Conservation (phyloP, 1,140 invertebrate species). For the Drosophila nigromelanica region DNA sequence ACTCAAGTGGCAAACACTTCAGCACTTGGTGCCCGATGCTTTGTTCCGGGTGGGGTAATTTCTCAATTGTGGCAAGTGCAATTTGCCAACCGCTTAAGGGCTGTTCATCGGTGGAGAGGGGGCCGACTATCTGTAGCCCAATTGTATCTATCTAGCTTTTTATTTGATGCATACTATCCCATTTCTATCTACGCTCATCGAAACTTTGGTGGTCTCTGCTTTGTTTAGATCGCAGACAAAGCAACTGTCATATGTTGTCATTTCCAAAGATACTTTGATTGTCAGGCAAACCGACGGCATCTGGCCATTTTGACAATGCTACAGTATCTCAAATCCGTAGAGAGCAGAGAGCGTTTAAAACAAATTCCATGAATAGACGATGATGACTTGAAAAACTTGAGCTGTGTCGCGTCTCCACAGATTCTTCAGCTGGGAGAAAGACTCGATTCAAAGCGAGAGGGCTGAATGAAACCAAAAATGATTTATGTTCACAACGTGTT, state of each 20-base stretch:
- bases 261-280: constrained; percentile 45
- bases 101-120: background rate
- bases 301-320: constrained; percentile 31
- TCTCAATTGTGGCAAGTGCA: constrained; percentile 65
- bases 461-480: constrained; percentile 54
- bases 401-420: too few relatives aligned
- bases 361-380: constrained; percentile 54
- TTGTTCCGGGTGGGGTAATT: constrained; percentile 28
- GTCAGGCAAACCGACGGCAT: constrained; percentile 46
- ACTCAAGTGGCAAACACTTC: constrained; percentile 78
- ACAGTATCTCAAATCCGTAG: constrained; percentile 42
- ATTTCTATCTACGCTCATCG: background rate
- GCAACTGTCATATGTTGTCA: constrained; percentile 63
- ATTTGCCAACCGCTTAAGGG: constrained; percentile 13
- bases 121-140: background rate
- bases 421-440: background rate
- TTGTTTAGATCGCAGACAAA: constrained; percentile 45
- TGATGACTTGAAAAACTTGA: constrained; percentile 68
- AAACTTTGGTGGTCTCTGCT: constrained; percentile 64
- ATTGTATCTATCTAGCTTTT: background rate
- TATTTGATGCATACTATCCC: too few relatives aligned
- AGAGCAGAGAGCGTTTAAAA: constrained; percentile 28
- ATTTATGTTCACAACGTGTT: constrained; percentile 62
- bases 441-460: constrained; percentile 1
- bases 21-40: constrained; percentile 32